Evolutionary conservation across 2,797 vertebrate genomes (phyloP).

Genomic region (Platalea minor): DNA sequence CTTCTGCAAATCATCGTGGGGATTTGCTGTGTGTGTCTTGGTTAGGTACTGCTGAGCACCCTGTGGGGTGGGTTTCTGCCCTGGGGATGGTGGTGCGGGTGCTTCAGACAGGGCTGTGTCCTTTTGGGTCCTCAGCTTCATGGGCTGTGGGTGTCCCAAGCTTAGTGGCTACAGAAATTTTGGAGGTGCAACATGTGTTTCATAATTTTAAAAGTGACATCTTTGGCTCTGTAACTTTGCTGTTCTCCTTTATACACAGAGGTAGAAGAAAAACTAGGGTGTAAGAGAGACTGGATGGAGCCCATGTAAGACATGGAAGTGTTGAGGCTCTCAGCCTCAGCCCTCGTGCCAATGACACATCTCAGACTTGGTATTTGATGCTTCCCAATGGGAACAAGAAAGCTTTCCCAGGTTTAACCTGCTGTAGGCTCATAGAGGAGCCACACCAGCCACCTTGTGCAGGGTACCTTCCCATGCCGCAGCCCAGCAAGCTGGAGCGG

Average conservation of each 20-base stretch:
- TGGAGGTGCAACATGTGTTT: neutral
- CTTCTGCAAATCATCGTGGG: neutral
- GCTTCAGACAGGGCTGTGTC: neutral
- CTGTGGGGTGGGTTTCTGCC: neutral
- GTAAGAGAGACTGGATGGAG: neutral
- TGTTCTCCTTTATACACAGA: neutral
- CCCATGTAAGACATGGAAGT: no score
- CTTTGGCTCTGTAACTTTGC: neutral
- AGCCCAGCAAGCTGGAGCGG: neutral
- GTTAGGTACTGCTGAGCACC: neutral
- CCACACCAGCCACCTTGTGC: neutral
- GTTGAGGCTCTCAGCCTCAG: neutral
- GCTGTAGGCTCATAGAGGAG: neutral
- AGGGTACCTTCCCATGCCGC: neutral
- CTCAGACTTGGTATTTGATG: neutral
- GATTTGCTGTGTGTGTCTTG: neutral
- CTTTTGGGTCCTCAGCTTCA: neutral
- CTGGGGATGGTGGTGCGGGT: neutral
- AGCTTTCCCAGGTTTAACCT: neutral
- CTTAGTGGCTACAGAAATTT: neutral
- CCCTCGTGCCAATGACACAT: rapidly evolving
- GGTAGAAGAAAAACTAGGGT: neutral
- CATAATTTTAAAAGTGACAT: neutral
- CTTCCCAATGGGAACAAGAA: neutral
- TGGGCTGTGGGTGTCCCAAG: neutral